Percentiles rank a stretch among this genome's conserved stretches.
These are phyloP conservation scores for Bombyx mori DNA, from an alignment of 1,140 invertebrate species.

Conservation along the genomic window DNA sequence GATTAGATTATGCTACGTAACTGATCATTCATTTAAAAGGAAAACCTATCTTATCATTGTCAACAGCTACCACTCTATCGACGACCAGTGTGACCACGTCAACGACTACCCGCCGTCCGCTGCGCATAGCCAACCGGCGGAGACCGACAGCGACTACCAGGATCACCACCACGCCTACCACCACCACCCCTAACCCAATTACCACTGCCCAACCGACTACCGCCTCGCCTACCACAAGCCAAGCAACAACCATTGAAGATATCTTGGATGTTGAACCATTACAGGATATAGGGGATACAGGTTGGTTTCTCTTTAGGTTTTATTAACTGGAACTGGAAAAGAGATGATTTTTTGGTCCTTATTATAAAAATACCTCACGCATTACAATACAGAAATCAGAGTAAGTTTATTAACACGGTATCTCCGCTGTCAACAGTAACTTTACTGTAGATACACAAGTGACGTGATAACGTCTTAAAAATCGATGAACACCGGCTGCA, in stretches of 20 bases:
- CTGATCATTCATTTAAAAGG: too few species aligned
- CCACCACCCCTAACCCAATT: slow-evolving; percentile 22
- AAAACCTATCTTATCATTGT: too few species aligned
- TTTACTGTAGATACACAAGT: too few species aligned
- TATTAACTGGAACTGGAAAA: too few species aligned
- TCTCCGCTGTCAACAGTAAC: too few species aligned
- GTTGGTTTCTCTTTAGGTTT: slow-evolving; percentile 12
- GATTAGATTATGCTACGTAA: too few species aligned
- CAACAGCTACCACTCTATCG: slow-evolving; percentile 12
- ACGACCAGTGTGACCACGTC: slow-evolving; percentile 11
- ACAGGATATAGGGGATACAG: slow-evolving; percentile 50
- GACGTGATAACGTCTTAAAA: too few species aligned
- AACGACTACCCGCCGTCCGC: slow-evolving; percentile 28
- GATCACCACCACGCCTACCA: slow-evolving; percentile 21
- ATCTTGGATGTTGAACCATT: slow-evolving; percentile 23
- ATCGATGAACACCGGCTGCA: too few species aligned
- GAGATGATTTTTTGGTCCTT: too few species aligned
- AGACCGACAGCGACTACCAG: slow-evolving; percentile 23
- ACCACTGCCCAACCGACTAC: slow-evolving; percentile 18
- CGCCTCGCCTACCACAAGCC: slow-evolving; percentile 13
- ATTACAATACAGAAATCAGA: too few species aligned
- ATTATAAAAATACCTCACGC: too few species aligned
- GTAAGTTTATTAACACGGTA: too few species aligned
- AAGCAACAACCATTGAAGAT: slow-evolving; percentile 23
- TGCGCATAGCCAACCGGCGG: slow-evolving; percentile 42